Evolutionary conservation across 2,113 vertebrate species (phyloP).

Genomic region (Hassar affinis): DNA sequence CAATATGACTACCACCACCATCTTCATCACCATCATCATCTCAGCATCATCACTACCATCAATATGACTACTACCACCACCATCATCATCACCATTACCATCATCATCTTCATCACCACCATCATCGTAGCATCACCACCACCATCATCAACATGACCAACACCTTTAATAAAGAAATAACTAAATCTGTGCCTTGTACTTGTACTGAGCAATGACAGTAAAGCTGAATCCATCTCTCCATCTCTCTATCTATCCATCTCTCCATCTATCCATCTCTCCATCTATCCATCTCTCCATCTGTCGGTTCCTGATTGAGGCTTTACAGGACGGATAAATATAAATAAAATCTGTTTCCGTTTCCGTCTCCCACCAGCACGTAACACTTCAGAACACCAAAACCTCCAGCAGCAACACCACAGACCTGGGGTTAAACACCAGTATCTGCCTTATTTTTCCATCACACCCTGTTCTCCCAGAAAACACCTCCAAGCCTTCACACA

Average conservation of each 20-base stretch:
- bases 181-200: no score
- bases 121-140: background rate
- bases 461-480: background rate
- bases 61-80: no score
- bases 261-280: no score
- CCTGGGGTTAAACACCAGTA: background rate
- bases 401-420: background rate
- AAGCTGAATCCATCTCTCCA: no score
- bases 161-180: no score
- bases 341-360: background rate
- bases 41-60: background rate
- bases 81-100: no score
- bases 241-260: no score
- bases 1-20: no score
- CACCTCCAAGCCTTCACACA: constrained; percentile 32
- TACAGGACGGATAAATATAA: background rate
- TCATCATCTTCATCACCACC: background rate
- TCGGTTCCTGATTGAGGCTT: constrained; percentile 2
- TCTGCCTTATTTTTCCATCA: background rate
- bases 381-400: background rate
- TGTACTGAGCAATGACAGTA: no score
- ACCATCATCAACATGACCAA: background rate
- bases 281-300: no score
- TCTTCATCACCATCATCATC: no score
- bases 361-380: background rate